Evolutionary conservation across 2,888 invertebrate species (phyloP), one percentile per base, ranked within the genome.

Genomic region (Cataglyphis altisquamis): DNA sequence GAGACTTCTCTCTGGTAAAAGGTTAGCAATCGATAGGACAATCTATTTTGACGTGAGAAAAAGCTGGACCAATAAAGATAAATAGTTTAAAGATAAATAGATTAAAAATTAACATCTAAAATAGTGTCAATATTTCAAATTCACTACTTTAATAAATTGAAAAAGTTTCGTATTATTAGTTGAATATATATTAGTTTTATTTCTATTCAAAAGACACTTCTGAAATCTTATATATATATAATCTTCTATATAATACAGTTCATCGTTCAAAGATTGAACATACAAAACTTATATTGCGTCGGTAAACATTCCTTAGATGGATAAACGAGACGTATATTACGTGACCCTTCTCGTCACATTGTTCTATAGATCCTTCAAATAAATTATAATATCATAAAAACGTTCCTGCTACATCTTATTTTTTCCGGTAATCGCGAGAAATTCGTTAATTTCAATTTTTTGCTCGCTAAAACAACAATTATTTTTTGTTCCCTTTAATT

Each of bases 101-200:
- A 6, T 6, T 48, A 6, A 8, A 21, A 8, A 21, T 60, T 45
- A 10, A 70, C 21, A n/a, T 45, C 18, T 70, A 18, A 57, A 57
- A 68, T 52, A 41, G 15, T 18, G 32, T 6, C 45, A 32, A 77
- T 29, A 68, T 57, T 57, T 67, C 29, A 32, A 78, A 32, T 78
- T 60, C 41, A 60, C 18, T 32, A 21, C 32, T 70, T 70, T 70
- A 32, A 68, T 70, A 70, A 70, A 9, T 32, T 25, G 21, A 15
- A 1, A 21, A 68, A 8, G 18, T 60, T 70, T 60, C 21, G 21
- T 21, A 9, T 4, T 4, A 48, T 21, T 62, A 9, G 18, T 12
- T 25, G 3, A 3, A 25, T n/a, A 67, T 15, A 52, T 25, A 66
- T 39, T 18, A 36, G 25, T 18, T 66, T 67, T 67, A 77, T 39